A percentile compares a stretch with the other conserved stretches of the same genome.
Conservation (phyloP, 2,888 invertebrate species). For the Cheiracanthium punctorium region DNA sequence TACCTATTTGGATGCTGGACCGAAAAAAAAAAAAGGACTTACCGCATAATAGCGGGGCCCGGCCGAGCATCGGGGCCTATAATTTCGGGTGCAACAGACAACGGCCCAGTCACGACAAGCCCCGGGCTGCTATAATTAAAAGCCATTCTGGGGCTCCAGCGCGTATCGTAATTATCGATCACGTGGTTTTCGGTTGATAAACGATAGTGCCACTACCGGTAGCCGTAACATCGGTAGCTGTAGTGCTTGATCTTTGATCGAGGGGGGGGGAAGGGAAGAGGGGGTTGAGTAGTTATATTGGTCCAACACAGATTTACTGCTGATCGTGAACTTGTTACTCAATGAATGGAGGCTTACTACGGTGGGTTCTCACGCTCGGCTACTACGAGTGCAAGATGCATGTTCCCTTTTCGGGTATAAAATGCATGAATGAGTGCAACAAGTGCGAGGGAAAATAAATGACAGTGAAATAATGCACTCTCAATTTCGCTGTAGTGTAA, state of each 20-base stretch:
- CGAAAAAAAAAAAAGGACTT: constrained; percentile 28
- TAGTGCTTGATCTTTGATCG: constrained; percentile 56
- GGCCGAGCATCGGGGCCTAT: constrained; percentile 28
- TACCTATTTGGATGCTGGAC: constrained; percentile 47
- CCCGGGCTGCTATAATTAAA: constrained; percentile 62
- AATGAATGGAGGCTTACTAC: constrained; percentile 1
- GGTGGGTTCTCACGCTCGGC: neutral
- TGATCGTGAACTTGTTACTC: constrained; percentile 4
- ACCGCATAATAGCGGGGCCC: constrained; percentile 53
- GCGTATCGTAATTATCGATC: constrained; percentile 63
- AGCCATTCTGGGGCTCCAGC: constrained; percentile 50
- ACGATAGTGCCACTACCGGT: constrained; percentile 66
- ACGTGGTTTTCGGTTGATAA: constrained; percentile 64
- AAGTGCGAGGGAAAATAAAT: neutral
- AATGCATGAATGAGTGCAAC: neutral
- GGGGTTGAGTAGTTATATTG: neutral
- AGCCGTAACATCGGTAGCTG: constrained; percentile 65
- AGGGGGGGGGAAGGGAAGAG: neutral
- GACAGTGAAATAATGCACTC: too few relatives aligned
- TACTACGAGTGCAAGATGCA: neutral
- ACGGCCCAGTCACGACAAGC: constrained; percentile 59
- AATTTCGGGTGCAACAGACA: constrained; percentile 50
- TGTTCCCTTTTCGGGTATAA: neutral
- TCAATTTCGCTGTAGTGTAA: too few relatives aligned
- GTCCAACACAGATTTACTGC: constrained; percentile 4